These are phyloP conservation scores for Battus philenor DNA, from an alignment of 1,140 invertebrate species.

Conservation along the genomic window DNA sequence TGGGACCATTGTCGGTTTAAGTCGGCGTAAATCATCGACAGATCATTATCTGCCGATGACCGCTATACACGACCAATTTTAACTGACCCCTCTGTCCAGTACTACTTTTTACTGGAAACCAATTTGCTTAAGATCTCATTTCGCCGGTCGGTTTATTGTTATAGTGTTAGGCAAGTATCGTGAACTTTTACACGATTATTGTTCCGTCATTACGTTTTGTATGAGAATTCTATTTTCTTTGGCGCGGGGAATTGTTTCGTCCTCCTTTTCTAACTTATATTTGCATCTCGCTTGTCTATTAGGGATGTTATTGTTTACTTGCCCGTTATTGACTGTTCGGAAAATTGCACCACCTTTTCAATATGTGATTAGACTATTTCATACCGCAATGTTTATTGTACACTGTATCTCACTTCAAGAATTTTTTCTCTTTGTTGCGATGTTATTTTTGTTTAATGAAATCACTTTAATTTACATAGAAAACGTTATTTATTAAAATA, in stretches of 20 bases:
- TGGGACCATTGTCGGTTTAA: slow-evolving; percentile 65
- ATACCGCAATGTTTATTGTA: not conserved
- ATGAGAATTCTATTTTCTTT: slow-evolving; percentile 74
- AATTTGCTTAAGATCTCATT: slow-evolving; percentile 40
- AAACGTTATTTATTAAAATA: too few species aligned
- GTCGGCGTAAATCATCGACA: slow-evolving; percentile 68
- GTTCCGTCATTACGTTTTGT: slow-evolving; percentile 67
- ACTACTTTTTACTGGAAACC: slow-evolving; percentile 27
- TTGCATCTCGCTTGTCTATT: slow-evolving; percentile 34
- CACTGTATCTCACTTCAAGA: not conserved
- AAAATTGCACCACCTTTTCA: slow-evolving; percentile 42
- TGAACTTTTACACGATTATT: slow-evolving; percentile 75
- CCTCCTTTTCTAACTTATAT: slow-evolving; percentile 28
- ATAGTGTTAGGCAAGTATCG: slow-evolving; percentile 65
- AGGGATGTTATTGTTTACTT: slow-evolving; percentile 70
- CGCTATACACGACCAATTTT: slow-evolving; percentile 43
- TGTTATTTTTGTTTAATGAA: too few species aligned
- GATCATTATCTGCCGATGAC: slow-evolving; percentile 70
- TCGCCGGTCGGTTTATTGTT: slow-evolving; percentile 51
- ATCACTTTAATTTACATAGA: too few species aligned
- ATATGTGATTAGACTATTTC: slow-evolving; percentile 44
- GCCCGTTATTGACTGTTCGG: slow-evolving; percentile 51
- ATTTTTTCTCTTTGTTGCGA: too few species aligned
- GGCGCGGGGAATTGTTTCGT: slow-evolving; percentile 45
- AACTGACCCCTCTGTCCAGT: slow-evolving; percentile 30